Evolutionary conservation across 1,140 invertebrate species (phyloP), one percentile per base, ranked within the genome.

Genomic region (Liolophura sinensis): DNA sequence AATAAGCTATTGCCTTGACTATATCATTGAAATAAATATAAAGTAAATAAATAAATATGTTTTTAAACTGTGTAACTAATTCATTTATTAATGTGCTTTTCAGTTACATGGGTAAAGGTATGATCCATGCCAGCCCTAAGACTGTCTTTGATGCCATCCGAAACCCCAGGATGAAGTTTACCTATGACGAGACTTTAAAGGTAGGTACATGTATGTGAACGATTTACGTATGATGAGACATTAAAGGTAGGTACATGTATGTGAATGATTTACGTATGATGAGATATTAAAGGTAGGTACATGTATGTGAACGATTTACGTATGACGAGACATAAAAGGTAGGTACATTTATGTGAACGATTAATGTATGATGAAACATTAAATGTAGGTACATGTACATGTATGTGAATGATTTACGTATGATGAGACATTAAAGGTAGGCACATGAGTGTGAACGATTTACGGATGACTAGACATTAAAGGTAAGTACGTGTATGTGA

Each of bases 241-340:
- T 65, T 82, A 18, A 82, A 82, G 78, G 81, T 81, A 71, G 58
- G 46, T 47, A 68, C 0, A n/a, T n/a, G n/a, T n/a, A n/a, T n/a
- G n/a, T n/a, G n/a, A n/a, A n/a, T n/a, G n/a, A n/a, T 82, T 81
- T 63, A 79, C 79, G 15, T 82, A 82, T 75, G 81, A 82, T 78
- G 81, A 82, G 47, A 77, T 71, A 51, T 65, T 82, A 18, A 82
- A 82, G 78, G 81, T 81, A 71, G 58, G 46, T 47, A 68, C 0
- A n/a, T n/a, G n/a, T n/a, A n/a, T n/a, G n/a, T n/a, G n/a, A n/a
- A n/a, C n/a, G n/a, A n/a, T 82, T 81, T 63, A 79, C 79, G 15
- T 82, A 82, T 75, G 81, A 82, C 77, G 81, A 82, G 47, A 77
- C 72, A 51, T 65, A 81, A 18, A 82, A 82, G 78, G 81, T 81